A percentile compares a stretch with the other conserved stretches of the same genome.
These are phyloP conservation scores for Seriola quinqueradiata DNA, from an alignment of 2,113 vertebrate species.

Conservation along the genomic window DNA sequence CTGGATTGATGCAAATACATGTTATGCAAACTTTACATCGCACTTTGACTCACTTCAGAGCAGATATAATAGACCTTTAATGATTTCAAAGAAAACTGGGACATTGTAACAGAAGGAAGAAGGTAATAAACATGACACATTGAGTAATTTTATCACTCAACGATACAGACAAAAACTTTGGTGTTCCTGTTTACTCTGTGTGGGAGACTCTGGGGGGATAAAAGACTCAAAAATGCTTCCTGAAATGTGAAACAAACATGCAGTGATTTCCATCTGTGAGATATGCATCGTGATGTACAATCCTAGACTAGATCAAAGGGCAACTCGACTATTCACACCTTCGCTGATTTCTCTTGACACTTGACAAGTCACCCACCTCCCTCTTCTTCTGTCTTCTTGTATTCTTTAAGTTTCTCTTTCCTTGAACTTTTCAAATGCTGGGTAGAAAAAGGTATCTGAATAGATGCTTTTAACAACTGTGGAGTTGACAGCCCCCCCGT, in stretches of 20 bases:
- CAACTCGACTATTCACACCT: slow-evolving; percentile 57
- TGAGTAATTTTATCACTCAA: slow-evolving; percentile 12
- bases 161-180: slow-evolving; percentile 1
- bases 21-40: background rate
- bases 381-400: slow-evolving; percentile 34
- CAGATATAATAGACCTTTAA: background rate
- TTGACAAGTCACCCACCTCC: slow-evolving; percentile 54
- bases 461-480: slow-evolving; percentile 47
- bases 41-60: background rate
- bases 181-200: slow-evolving; percentile 29
- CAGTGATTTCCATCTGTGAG: slow-evolving; percentile 51
- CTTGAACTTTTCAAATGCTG: slow-evolving; percentile 60
- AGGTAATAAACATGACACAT: slow-evolving; percentile 8
- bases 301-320: slow-evolving; percentile 40
- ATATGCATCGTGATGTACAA: slow-evolving; percentile 37
- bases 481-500: slow-evolving; percentile 33
- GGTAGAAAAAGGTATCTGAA: slow-evolving; percentile 52
- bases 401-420: slow-evolving; percentile 42
- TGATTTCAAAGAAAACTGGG: slow-evolving; percentile 1
- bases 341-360: slow-evolving; percentile 58
- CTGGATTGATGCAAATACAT: background rate
- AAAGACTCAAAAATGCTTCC: slow-evolving; percentile 26
- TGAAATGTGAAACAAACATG: slow-evolving; percentile 42
- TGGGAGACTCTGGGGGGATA: slow-evolving; percentile 12
- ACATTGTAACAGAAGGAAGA: background rate